Evolutionary conservation across 2,888 invertebrate species (phyloP).

Genomic region (Cryptocephalus primarius): DNA sequence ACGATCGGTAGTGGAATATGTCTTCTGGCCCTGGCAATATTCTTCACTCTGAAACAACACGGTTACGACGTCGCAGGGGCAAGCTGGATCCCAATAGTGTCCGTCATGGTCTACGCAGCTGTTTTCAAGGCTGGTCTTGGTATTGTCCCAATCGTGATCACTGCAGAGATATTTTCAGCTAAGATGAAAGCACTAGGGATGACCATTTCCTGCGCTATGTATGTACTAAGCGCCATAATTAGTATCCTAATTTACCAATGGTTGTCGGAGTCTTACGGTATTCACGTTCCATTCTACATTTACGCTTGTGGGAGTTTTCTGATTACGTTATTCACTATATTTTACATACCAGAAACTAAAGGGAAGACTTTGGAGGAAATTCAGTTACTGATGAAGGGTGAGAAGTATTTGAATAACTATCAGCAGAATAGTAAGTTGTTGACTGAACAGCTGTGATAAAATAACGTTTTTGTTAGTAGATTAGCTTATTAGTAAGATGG

Average conservation of each 20-base stretch:
- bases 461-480: too few species aligned
- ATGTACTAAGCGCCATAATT: conserved; percentile 26
- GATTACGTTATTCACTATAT: conserved; percentile 21
- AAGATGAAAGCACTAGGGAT: conserved; percentile 34
- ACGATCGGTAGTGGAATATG: conserved; percentile 27
- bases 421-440: too few species aligned
- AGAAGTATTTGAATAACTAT: conserved; percentile 1
- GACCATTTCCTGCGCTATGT: conserved; percentile 30
- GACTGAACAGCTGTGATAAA: too few species aligned
- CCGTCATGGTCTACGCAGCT: conserved; percentile 31
- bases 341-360: conserved; percentile 23
- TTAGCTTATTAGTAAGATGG: too few species aligned
- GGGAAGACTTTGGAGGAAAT: conserved; percentile 13
- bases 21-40: conserved; percentile 27
- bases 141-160: conserved; percentile 33
- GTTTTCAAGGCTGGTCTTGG: conserved; percentile 32
- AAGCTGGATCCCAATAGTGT: conserved; percentile 31
- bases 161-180: conserved; percentile 33
- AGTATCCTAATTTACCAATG: conserved; percentile 27
- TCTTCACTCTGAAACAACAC: conserved; percentile 27
- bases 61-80: conserved; percentile 22
- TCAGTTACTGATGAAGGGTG: conserved; percentile 11
- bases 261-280: conserved; percentile 22
- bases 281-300: conserved; percentile 31
- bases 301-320: conserved; percentile 20